Percentiles rank a stretch among this genome's conserved stretches.
Conservation (phyloP, 2,888 invertebrate genomes). For the Agrotis puta region DNA sequence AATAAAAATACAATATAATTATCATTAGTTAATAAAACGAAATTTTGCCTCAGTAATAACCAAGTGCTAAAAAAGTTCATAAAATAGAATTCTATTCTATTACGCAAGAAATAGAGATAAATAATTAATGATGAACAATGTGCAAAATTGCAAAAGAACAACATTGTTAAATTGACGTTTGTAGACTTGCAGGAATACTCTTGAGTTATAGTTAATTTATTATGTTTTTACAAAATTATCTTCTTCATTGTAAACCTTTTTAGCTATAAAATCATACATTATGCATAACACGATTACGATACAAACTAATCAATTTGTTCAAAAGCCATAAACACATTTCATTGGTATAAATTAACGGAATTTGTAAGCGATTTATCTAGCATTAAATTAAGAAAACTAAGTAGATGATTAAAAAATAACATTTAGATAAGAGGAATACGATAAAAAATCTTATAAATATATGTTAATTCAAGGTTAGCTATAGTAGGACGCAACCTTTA, state of each 20-base stretch:
- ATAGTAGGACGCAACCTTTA: background rate
- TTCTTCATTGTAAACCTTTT: background rate
- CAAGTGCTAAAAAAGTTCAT: no score
- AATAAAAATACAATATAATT: background rate
- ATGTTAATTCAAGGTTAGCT: no score
- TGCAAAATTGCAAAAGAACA: no score
- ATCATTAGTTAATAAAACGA: background rate
- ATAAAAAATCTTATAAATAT: background rate
- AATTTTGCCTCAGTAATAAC: background rate
- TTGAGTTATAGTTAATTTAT: background rate
- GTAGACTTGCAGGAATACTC: background rate
- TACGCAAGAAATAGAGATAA: no score
- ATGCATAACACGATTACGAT: constrained; percentile 11
- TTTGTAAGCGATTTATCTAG: background rate
- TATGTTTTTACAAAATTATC: constrained; percentile 2
- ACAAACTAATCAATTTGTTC: constrained; percentile 8
- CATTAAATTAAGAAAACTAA: background rate
- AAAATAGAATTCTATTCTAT: no score
- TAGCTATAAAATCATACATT: constrained; percentile 14
- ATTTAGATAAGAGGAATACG: background rate
- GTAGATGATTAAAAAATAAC: background rate
- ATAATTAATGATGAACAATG: no score
- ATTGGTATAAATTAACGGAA: constrained; percentile 21
- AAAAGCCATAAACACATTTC: constrained; percentile 16
- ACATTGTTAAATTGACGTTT: no score